Conservation (phyloP, 2,797 vertebrate genomes). For the Coluber constrictor region DNA sequence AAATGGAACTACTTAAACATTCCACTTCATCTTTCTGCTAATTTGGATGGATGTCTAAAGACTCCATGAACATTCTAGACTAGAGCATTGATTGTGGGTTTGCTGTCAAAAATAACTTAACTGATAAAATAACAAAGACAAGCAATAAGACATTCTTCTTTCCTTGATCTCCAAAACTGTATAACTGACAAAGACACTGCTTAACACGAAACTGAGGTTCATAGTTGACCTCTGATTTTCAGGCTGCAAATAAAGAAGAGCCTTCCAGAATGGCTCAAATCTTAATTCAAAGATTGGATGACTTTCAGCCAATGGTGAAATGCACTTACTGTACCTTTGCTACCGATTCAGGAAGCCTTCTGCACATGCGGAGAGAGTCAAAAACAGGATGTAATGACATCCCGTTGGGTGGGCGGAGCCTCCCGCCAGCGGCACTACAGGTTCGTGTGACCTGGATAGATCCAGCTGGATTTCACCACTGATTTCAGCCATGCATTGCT, state of each 20-base stretch:
- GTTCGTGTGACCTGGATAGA: too few relatives aligned
- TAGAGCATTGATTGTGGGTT: not conserved
- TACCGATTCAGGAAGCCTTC: too few relatives aligned
- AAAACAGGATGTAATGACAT: too few relatives aligned
- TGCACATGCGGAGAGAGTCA: too few relatives aligned
- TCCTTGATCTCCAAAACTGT: not conserved
- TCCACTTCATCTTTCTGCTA: not conserved
- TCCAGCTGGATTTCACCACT: too few relatives aligned
- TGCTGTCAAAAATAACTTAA: conserved; percentile 12
- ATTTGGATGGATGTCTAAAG: not conserved
- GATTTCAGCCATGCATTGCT: not conserved
- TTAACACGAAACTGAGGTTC: not conserved
- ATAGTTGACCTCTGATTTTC: not conserved
- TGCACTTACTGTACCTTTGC: too few relatives aligned
- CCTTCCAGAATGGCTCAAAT: not conserved
- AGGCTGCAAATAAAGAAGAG: not conserved
- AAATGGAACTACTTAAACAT: not conserved
- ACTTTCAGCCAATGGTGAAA: too few relatives aligned
- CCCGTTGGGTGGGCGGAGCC: too few relatives aligned
- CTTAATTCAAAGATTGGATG: not conserved
- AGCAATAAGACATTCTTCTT: not conserved
- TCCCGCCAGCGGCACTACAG: too few relatives aligned
- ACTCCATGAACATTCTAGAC: not conserved
- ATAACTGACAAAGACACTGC: not conserved
- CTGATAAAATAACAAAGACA: not conserved